Percentiles rank a stretch among this genome's conserved stretches.
phyloP scores from a whole-genome alignment of 2,113 vertebrate genomes.

The Brachionichthys hirsutus region DNA sequence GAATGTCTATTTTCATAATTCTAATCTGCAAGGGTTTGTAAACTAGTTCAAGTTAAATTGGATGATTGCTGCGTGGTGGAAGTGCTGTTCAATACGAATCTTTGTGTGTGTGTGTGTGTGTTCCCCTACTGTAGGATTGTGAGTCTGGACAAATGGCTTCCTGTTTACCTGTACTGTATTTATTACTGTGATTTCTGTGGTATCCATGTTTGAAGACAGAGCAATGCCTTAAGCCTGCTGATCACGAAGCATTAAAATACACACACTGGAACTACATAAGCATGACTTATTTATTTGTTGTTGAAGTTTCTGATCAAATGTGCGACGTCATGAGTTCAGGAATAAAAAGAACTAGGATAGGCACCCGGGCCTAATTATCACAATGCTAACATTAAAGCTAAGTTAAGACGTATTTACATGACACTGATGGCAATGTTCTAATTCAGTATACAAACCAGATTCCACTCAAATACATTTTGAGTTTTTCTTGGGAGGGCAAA shows the following conservation, averaged over 20 bases:
- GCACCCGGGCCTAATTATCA: too few relatives aligned
- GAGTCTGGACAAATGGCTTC: slow-evolving; percentile 46
- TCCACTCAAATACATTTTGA: too few relatives aligned
- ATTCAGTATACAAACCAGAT: too few relatives aligned
- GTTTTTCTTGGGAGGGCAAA: too few relatives aligned
- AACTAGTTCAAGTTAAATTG: slow-evolving; percentile 21
- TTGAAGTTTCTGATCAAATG: too few relatives aligned
- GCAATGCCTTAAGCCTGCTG: slow-evolving; percentile 76
- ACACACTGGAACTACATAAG: slow-evolving; percentile 76
- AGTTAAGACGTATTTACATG: too few relatives aligned
- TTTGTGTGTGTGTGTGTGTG: slow-evolving; percentile 19
- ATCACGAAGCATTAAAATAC: slow-evolving; percentile 61
- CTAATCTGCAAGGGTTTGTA: slow-evolving; percentile 24
- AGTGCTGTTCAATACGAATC: slow-evolving; percentile 16
- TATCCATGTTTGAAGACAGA: slow-evolving; percentile 45
- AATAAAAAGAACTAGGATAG: too few relatives aligned
- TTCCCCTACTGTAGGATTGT: slow-evolving; percentile 35
- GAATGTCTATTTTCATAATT: slow-evolving; percentile 1
- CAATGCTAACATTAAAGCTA: too few relatives aligned
- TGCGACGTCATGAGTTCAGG: too few relatives aligned
- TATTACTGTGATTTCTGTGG: slow-evolving; percentile 65
- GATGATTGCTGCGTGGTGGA: slow-evolving; percentile 1
- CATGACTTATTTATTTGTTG: neutral
- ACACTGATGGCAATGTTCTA: too few relatives aligned
- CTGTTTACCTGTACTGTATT: slow-evolving; percentile 66